Base-by-base conservation (phyloP, 2,888 invertebrate species). In the Tortricodes alternella region DNA sequence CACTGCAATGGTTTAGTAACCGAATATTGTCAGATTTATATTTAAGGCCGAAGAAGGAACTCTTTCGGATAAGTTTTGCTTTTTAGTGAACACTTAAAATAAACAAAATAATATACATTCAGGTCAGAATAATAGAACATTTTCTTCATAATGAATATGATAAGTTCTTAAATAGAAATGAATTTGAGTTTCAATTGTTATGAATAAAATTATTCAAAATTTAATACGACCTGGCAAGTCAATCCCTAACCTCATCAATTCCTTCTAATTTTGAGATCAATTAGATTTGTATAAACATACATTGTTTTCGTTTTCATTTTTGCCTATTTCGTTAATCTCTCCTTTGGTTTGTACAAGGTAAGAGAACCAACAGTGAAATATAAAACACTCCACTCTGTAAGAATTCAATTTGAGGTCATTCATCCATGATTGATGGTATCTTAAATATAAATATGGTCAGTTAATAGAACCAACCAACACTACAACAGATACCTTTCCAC, bases 241-340 rank as follows among this genome's bases (percentile, higher is more conserved):
- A 48, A 55, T 35, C 48, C 19, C 16, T 16, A 39, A 34, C 41
- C 24, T 16, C 55, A 53, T 66, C 70, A 69, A 68, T 68, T 70
- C 68, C 63, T 61, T 53, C 53, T 61, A 51, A 59, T 70, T 67
- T 68, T 64, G 70, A 70, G 70, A 68, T 70, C 70, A 66, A 58
- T 58, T 50, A 59, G 52, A 49, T 44, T 62, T 46, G 57, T 53
- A 58, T 41, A 51, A 51, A 50, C 32, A 21, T 63, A 67, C 53
- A 53, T 58, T n/a, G n/a, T n/a, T n/a, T n/a, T n/a, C 57, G 55
- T 61, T 53, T 56, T 52, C 39, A 35, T 53, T 43, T 50, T 44
- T 53, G 46, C 24, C 53, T 53, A 53, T 51, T 39, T 29, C 44
- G 57, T 52, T 58, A 58, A 66, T 53, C 46, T 53, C 63, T 32